A percentile compares a stretch with the other conserved stretches of the same genome.
Evolutionary conservation across 2,113 vertebrate genomes (phyloP).

Genomic region (Mastomys natalensis): DNA sequence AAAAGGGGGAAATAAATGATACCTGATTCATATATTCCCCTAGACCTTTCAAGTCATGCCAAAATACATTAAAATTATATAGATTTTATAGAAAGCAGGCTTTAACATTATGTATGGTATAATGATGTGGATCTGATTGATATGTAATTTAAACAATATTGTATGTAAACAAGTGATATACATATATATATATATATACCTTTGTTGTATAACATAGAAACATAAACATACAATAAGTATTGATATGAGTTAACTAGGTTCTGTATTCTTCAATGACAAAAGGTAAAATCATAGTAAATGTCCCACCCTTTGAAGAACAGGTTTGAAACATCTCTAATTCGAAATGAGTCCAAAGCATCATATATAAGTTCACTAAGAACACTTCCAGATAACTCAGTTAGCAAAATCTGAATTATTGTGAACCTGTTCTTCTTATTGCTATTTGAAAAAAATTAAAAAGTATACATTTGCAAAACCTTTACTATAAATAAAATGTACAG

Average conservation of each 20-base stretch:
- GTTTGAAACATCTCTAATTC: conserved; percentile 53
- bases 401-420: conserved; percentile 14
- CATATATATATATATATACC: no score
- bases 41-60: neutral
- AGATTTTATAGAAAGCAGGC: neutral
- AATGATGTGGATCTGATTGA: neutral
- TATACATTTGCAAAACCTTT: conserved; percentile 38
- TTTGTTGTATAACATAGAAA: neutral
- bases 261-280: neutral
- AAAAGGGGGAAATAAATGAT: neutral
- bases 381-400: conserved; percentile 41
- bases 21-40: neutral
- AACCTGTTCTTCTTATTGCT: neutral
- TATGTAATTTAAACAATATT: conserved; percentile 1
- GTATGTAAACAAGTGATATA: neutral
- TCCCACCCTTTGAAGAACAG: neutral
- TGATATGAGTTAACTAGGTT: neutral
- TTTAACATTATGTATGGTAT: neutral
- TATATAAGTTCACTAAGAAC: neutral
- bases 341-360: conserved; percentile 8
- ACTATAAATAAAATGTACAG: conserved; percentile 55
- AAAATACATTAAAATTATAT: conserved; percentile 11
- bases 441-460: conserved; percentile 41
- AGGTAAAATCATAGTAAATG: neutral
- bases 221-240: neutral